phyloP scores from a whole-genome alignment of 2,113 vertebrate species.

The Caranx ignobilis region DNA sequence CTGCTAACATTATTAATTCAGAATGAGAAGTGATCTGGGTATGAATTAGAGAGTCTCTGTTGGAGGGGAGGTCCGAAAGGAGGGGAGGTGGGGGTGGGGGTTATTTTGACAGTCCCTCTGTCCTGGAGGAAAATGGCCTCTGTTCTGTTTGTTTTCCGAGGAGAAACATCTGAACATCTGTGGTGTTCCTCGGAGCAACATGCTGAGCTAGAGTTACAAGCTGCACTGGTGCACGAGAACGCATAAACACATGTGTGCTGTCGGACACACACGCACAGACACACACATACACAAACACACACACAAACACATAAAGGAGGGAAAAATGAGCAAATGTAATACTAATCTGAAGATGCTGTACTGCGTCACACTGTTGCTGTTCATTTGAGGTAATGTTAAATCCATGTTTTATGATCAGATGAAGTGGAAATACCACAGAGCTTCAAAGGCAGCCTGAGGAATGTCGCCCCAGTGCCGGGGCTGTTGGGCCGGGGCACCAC shows the following conservation, averaged over 20 bases:
- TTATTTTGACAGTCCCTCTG: conserved; percentile 75
- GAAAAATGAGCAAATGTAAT: conserved; percentile 4
- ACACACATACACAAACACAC: conserved; percentile 18
- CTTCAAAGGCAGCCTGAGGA: conserved; percentile 61
- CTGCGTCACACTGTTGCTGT: neutral
- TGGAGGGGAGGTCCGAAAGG: conserved; percentile 3
- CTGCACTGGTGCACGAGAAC: conserved; percentile 59
- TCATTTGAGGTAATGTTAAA: neutral
- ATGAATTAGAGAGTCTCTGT: conserved; percentile 40
- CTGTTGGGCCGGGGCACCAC: conserved; percentile 1
- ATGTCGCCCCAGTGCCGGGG: conserved; percentile 37
- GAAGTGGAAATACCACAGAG: conserved; percentile 31
- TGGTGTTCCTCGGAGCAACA: conserved; percentile 69
- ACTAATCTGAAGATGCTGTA: conserved; percentile 10
- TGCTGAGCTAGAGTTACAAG: conserved; percentile 74
- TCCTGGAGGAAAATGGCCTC: conserved; percentile 62
- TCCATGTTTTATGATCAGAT: conserved; percentile 29
- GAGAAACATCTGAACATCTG: conserved; percentile 82
- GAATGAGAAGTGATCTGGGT: neutral
- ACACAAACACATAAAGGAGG: conserved; percentile 7
- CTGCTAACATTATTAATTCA: neutral
- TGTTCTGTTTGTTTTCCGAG: conserved; percentile 77
- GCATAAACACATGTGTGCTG: conserved; percentile 69
- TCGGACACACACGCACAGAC: conserved; percentile 34
- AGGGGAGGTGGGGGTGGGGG: neutral